phyloP scores from a whole-genome alignment of 1,140 invertebrate species.

The Sinella curviseta region DNA sequence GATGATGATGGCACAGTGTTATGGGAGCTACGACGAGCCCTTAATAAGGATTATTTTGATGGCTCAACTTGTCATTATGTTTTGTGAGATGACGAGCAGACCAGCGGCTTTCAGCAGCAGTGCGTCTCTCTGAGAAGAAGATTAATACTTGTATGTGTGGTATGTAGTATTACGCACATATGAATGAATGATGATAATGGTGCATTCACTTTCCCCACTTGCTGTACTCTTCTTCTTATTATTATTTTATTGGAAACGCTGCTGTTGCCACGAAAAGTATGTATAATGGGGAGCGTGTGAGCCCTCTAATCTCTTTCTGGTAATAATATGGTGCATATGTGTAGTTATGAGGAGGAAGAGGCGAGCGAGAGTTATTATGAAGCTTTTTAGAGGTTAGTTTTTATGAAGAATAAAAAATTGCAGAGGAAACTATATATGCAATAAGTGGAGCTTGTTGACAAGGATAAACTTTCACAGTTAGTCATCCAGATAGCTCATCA shows the following conservation, averaged over 20 bases:
- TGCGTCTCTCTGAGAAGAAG: neutral
- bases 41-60: slow-evolving; percentile 9
- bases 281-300: no score
- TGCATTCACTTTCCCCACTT: no score
- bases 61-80: neutral
- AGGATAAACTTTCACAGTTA: slow-evolving; percentile 17
- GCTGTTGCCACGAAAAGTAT: no score
- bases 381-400: no score
- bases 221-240: no score
- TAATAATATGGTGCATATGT: no score
- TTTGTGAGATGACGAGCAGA: neutral
- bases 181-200: no score
- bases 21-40: neutral
- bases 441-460: slow-evolving; percentile 8
- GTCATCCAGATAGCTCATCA: neutral
- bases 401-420: slow-evolving; percentile 6
- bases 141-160: neutral
- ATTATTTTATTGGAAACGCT: no score
- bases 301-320: no score
- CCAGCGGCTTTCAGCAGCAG: neutral
- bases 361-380: no score
- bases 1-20: neutral
- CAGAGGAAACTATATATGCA: neutral
- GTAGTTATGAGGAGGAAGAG: no score
- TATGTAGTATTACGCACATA: no score